Evolutionary conservation across 2,113 vertebrate genomes (phyloP).

Genomic region (Epinephelus lanceolatus): DNA sequence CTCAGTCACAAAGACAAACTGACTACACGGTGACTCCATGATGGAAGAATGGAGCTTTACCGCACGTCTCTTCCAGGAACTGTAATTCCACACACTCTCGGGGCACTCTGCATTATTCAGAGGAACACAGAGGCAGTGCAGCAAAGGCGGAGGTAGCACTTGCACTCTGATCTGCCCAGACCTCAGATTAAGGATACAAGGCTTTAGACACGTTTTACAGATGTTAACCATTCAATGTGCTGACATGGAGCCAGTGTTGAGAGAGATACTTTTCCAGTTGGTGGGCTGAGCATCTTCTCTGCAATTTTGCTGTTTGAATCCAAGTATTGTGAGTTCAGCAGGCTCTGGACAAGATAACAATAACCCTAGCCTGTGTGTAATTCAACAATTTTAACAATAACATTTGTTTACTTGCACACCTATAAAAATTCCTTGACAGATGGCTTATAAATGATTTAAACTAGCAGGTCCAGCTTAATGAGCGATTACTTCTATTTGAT

Average conservation of each 20-base stretch:
- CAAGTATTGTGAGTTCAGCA: conserved; percentile 3
- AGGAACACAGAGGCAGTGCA: conserved; percentile 57
- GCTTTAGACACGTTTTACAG: conserved; percentile 53
- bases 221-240: conserved; percentile 51
- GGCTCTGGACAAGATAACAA: neutral
- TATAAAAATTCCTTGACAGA: neutral
- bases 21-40: conserved; percentile 40
- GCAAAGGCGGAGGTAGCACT: conserved; percentile 43
- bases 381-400: neutral
- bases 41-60: conserved; percentile 48
- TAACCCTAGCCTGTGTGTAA: neutral
- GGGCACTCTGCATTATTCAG: conserved; percentile 81
- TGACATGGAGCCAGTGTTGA: conserved; percentile 31
- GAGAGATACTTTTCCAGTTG: conserved; percentile 3
- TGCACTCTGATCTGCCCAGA: conserved; percentile 57
- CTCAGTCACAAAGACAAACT: conserved; percentile 38
- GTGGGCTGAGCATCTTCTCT: neutral
- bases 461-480: neutral
- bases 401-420: neutral
- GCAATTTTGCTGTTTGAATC: conserved; percentile 3
- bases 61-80: conserved; percentile 67
- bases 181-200: conserved; percentile 61
- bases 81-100: conserved; percentile 70
- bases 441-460: neutral
- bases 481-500: neutral